Conservation (phyloP, 1,140 invertebrate genomes). For the Bombus waltoni region DNA sequence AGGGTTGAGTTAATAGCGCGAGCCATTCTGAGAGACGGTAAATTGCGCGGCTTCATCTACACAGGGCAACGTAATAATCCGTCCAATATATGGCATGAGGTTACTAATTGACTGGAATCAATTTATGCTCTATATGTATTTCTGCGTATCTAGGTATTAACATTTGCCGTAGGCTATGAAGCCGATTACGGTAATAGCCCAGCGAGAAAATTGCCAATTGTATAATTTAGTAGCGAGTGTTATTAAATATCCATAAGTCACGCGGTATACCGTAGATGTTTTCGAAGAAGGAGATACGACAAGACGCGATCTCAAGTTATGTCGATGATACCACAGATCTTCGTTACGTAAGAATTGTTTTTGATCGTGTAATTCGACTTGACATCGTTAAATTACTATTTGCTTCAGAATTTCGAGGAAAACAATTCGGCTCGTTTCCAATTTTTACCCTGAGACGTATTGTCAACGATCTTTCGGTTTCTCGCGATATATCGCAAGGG, state of each 20-base stretch:
- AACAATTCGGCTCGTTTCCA: not conserved
- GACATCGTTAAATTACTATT: not conserved
- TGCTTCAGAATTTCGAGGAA: not conserved
- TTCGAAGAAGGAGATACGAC: too few species aligned
- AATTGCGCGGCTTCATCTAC: slow-evolving; percentile 25
- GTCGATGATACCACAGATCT: too few species aligned
- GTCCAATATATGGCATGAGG: slow-evolving; percentile 18
- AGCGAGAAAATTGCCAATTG: slow-evolving; percentile 7
- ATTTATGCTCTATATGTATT: slow-evolving; percentile 39
- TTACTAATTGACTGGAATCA: slow-evolving; percentile 46
- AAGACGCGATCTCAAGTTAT: not conserved
- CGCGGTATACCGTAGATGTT: too few species aligned
- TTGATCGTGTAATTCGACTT: too few species aligned
- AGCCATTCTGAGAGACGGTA: not conserved
- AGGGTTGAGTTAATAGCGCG: slow-evolving; percentile 11
- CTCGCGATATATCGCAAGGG: too few species aligned
- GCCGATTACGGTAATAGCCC: slow-evolving; percentile 31
- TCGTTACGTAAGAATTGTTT: too few species aligned
- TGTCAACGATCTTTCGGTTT: too few species aligned
- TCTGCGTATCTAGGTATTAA: slow-evolving; percentile 33
- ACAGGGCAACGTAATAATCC: slow-evolving; percentile 37
- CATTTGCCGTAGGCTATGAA: slow-evolving; percentile 14
- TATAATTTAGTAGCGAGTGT: not conserved
- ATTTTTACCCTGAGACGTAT: not conserved
- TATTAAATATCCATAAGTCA: not conserved